Base-by-base conservation (phyloP, 2,797 vertebrate species). In the Hemitrygon akajei region DNA sequence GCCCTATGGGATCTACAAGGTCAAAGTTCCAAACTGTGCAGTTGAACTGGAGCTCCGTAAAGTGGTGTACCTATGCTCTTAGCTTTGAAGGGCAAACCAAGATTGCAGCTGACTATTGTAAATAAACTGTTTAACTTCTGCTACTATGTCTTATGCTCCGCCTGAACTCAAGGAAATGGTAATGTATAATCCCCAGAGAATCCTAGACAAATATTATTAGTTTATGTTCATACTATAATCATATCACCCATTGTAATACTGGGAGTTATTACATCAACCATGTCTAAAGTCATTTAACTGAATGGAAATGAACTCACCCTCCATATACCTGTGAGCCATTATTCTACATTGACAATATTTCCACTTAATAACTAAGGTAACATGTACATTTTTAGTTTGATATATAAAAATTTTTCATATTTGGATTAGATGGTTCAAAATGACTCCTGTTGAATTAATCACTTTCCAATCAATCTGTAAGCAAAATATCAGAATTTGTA, bases 81-180 rank as follows among this genome's bases (percentile, higher is more conserved):
- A 69, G 60, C 86, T 89, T 63, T 89, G 60, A 89, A 34, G 86
- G 86, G 20, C 60, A 63, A 89, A 69, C 69, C 86, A 69, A 18
- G 60, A 37, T 89, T 89, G 18, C 86, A 66, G 60, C n/a, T 89
- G 63, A 37, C 86, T 89, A 66, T 89, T 66, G 63, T 69, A 89
- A 89, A 89, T 69, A 89, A 89, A 89, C 86, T 37, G 60, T 22
- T 89, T 69, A 47, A 93, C 76, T 93, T 93, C 91, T 93, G 91
- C 86, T 89, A 89, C 86, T 89, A 66, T 76, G 71, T 27, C 69
- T 93, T 75, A 27, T 71, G 69, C 37, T 92, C 37, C 16, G 25
- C 69, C 89, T 93, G 71, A 75, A 76, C 47, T 11, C n/a, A 56
- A 71, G 34, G 91, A 93, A 93, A 56, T 27, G 71, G 27, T 91